Percentiles rank a stretch among this genome's conserved stretches.
Conservation (phyloP, 2,888 invertebrate species). For the Atethmia centrago region DNA sequence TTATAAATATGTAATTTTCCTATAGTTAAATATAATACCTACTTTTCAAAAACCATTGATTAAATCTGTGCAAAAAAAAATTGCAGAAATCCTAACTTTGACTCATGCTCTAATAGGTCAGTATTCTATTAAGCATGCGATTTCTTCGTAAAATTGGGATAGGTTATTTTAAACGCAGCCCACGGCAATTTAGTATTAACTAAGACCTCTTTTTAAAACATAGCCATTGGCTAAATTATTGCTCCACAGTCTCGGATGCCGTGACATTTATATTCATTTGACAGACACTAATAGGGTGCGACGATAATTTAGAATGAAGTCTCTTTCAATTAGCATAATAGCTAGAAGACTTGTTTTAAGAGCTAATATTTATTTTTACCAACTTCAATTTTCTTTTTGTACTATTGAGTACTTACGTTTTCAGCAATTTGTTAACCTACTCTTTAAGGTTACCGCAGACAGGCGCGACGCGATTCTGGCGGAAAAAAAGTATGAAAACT, state of each 20-base stretch:
- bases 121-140: too few species aligned
- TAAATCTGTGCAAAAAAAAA: too few species aligned
- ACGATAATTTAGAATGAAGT: conserved; percentile 40
- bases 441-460: too few species aligned
- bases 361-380: background rate
- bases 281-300: conserved; percentile 27
- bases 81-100: too few species aligned
- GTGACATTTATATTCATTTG: conserved; percentile 47
- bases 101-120: too few species aligned
- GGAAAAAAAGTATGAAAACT: background rate
- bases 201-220: background rate
- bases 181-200: background rate
- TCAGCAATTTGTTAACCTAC: conserved; percentile 1
- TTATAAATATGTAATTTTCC: too few species aligned
- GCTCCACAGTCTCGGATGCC: conserved; percentile 30
- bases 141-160: background rate
- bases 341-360: conserved; percentile 22
- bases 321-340: conserved; percentile 39
- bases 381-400: background rate
- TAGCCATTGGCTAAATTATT: conserved; percentile 23
- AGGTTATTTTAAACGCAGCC: background rate
- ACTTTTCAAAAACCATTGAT: too few species aligned
- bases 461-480: too few species aligned
- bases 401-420: background rate
- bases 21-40: too few species aligned